These are phyloP conservation scores for Illadopsis cleaveri DNA, from an alignment of 2,113 vertebrate species.

Conservation along the genomic window DNA sequence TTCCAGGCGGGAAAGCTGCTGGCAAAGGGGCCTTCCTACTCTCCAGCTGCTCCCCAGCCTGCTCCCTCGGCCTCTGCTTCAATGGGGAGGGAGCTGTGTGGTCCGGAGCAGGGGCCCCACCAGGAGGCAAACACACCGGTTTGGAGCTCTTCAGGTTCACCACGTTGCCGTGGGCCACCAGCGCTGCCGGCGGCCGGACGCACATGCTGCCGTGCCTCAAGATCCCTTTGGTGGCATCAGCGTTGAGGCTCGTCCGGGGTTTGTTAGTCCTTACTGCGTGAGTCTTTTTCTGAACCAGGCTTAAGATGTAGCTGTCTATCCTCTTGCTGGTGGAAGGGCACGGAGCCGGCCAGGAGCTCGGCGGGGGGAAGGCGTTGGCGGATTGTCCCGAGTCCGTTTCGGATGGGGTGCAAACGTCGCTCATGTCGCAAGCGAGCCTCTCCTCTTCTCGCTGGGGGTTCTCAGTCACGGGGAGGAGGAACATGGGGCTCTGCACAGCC, in stretches of 20 bases:
- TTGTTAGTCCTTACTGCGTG: conserved; percentile 87
- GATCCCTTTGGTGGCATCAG: conserved; percentile 85
- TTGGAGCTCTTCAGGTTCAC: conserved; percentile 75
- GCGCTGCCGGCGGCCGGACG: conserved; percentile 63
- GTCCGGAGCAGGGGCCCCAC: conserved; percentile 54
- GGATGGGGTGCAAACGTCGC: conserved; percentile 42
- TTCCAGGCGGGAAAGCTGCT: background rate
- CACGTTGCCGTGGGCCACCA: conserved; percentile 39
- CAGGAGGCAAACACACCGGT: conserved; percentile 61
- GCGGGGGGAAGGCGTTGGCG: conserved; percentile 55
- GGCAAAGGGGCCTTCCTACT: conserved; percentile 57
- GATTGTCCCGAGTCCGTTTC: conserved; percentile 70
- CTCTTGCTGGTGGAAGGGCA: conserved; percentile 76
- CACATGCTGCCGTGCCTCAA: conserved; percentile 86
- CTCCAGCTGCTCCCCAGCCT: conserved; percentile 71
- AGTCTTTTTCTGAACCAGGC: conserved; percentile 87
- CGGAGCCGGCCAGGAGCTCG: conserved; percentile 64
- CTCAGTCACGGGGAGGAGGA: conserved; percentile 79
- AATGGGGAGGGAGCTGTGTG: conserved; percentile 65
- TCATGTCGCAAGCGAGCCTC: conserved; percentile 37
- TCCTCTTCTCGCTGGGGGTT: conserved; percentile 77
- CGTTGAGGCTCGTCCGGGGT: conserved; percentile 88
- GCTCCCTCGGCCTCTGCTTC: conserved; percentile 76
- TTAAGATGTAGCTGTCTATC: conserved; percentile 88
- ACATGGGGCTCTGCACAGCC: conserved; percentile 87